phyloP scores from a whole-genome alignment of 2,888 invertebrate genomes.

The Aricia artaxerxes region DNA sequence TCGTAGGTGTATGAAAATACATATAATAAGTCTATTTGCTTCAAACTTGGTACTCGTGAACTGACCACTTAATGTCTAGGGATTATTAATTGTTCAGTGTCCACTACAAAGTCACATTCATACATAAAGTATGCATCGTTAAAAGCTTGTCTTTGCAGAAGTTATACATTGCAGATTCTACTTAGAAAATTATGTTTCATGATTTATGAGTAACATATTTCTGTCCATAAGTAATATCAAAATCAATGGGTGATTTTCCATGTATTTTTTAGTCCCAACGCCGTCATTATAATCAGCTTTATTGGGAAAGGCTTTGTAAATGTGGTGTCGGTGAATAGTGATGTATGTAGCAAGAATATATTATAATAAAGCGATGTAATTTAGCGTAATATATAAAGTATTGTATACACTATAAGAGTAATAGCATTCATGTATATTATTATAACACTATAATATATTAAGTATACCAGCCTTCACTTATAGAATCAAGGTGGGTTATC shows the following conservation, averaged over 20 bases:
- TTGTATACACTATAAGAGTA: background rate
- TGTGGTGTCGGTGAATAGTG: slow-evolving; percentile 3
- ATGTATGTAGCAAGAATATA: background rate
- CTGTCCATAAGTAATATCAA: background rate
- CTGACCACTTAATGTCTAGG: background rate
- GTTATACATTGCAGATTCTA: background rate
- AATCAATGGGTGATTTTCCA: background rate
- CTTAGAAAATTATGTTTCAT: background rate
- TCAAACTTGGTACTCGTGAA: background rate
- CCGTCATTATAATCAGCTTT: background rate
- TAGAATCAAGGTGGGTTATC: slow-evolving; percentile 42
- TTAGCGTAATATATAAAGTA: background rate
- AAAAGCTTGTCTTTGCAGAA: background rate
- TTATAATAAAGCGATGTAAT: background rate
- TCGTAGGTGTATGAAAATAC: background rate
- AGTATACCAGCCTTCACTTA: slow-evolving; percentile 1
- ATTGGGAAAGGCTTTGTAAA: background rate
- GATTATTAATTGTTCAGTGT: slow-evolving; percentile 7
- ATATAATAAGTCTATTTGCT: background rate
- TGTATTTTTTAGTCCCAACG: background rate
- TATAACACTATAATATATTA: background rate
- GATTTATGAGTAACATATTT: background rate
- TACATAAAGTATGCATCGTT: background rate
- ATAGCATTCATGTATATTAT: background rate
- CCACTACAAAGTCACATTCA: background rate